A percentile compares a stretch with the other conserved stretches of the same genome.
Evolutionary conservation across 2,113 vertebrate genomes (phyloP).

Genomic region (Protomyctophum bolini): DNA sequence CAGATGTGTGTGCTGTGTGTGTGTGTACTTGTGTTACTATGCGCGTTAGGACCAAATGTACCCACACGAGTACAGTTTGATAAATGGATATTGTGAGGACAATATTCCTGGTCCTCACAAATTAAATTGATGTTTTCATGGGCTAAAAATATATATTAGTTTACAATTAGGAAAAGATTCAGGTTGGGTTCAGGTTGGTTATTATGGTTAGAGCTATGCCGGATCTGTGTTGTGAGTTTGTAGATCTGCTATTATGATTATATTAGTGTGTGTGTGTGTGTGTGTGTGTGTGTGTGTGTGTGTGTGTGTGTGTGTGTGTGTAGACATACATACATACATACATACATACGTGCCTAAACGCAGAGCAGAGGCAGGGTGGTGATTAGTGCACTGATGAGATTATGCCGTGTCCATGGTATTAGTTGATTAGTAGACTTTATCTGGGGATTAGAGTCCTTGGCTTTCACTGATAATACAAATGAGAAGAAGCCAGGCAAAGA

Average conservation of each 20-base stretch:
- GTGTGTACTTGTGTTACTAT: conserved; percentile 12
- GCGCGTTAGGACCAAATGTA: neutral
- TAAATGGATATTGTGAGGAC: no score
- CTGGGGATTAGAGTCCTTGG: conserved; percentile 63
- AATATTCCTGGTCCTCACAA: no score
- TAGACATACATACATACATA: neutral
- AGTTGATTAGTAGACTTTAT: conserved; percentile 71
- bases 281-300: conserved; percentile 7
- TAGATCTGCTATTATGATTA: no score
- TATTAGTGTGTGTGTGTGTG: conserved; percentile 4
- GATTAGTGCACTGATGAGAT: conserved; percentile 67
- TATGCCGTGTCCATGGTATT: conserved; percentile 65
- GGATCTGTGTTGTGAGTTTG: no score
- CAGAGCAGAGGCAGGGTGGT: conserved; percentile 55
- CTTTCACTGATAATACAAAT: conserved; percentile 60
- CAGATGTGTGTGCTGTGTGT: neutral
- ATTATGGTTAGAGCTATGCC: no score
- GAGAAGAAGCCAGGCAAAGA: conserved; percentile 48
- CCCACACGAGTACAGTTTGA: neutral
- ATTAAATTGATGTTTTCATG: no score
- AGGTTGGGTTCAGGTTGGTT: no score
- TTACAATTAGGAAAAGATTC: no score
- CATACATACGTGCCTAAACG: conserved; percentile 14
- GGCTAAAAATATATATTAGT: no score
- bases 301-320: conserved; percentile 13